Conservation (phyloP, 2,113 vertebrate genomes). For the Antigone vipio region DNA sequence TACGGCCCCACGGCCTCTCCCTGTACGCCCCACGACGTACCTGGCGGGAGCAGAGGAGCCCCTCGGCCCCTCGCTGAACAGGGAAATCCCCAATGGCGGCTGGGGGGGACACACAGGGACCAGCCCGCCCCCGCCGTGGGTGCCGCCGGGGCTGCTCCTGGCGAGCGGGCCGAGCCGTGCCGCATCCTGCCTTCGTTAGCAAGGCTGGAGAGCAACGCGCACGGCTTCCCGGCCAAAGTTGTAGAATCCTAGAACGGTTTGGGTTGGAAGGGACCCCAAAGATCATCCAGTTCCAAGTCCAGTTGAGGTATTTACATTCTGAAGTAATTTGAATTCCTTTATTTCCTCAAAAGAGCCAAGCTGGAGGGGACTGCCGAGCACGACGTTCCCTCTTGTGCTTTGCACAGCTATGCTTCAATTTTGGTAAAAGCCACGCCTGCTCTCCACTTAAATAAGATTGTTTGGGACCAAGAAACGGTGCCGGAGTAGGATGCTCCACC, state of each 20-base stretch:
- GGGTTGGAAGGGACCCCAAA: no score
- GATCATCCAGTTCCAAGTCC: no score
- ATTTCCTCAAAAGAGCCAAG: neutral
- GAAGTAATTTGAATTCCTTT: neutral
- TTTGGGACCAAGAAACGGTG: neutral
- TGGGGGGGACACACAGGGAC: neutral
- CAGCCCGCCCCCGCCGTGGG: neutral
- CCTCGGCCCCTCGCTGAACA: neutral
- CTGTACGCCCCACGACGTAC: neutral
- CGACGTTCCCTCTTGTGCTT: neutral
- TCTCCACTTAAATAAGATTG: neutral
- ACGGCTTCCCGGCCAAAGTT: neutral
- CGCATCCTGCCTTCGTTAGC: neutral
- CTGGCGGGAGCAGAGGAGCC: no score
- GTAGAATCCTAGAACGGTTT: no score
- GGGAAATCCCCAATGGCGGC: neutral
- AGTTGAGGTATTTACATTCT: neutral
- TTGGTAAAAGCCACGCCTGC: neutral
- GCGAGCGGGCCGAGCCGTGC: accelerated
- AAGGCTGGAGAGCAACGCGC: neutral
- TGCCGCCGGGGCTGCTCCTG: neutral
- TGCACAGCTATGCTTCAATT: neutral
- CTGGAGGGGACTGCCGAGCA: neutral
- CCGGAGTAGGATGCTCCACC: neutral
- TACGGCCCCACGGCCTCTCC: neutral